Conservation (phyloP, 2,888 invertebrate species). For the Tiliacea citrago region DNA sequence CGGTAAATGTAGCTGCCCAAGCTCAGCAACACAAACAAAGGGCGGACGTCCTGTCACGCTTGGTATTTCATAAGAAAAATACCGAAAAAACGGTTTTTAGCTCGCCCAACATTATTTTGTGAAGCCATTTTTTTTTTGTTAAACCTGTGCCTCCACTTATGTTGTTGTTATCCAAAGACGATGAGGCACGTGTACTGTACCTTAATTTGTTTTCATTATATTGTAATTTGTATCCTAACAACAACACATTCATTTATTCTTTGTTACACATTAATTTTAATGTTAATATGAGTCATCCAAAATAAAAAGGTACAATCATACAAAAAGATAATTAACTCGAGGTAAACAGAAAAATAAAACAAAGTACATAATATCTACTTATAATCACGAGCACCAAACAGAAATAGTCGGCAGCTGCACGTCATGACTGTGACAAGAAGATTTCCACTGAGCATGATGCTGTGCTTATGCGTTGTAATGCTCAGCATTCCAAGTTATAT, state of each 20-base stretch:
- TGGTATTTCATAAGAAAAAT: constrained; percentile 60
- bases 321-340: too few relatives aligned
- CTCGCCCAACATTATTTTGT: constrained; percentile 8
- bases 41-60: constrained; percentile 41
- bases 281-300: too few relatives aligned
- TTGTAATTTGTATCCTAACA: not conserved
- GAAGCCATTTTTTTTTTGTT: not conserved
- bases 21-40: constrained; percentile 57
- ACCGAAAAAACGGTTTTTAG: constrained; percentile 25
- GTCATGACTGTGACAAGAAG: too few relatives aligned
- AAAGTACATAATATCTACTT: too few relatives aligned
- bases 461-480: not conserved
- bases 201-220: not conserved
- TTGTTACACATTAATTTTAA: not conserved
- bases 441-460: too few relatives aligned
- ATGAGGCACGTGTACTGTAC: too few relatives aligned
- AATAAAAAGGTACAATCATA: too few relatives aligned
- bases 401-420: too few relatives aligned
- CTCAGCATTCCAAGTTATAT: too few relatives aligned
- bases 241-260: not conserved
- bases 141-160: not conserved
- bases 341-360: too few relatives aligned
- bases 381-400: too few relatives aligned
- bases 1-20: constrained; percentile 45
- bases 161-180: too few relatives aligned